Evolutionary conservation across 2,888 invertebrate genomes (phyloP).

Genomic region (Drosophila conformis): DNA sequence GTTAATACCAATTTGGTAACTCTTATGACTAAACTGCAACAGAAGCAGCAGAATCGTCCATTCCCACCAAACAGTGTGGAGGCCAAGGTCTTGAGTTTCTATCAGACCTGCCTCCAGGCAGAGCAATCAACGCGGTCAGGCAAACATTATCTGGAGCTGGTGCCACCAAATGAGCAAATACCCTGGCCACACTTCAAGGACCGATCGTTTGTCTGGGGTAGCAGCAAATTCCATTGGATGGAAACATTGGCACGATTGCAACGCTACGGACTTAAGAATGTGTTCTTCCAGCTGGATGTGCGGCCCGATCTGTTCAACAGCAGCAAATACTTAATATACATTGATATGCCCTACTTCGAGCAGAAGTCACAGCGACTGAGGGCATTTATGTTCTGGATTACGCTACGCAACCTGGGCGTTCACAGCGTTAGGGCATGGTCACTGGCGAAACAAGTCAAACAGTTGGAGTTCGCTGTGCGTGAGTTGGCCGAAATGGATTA

Average conservation of each 20-base stretch:
- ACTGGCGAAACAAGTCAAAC: slow-evolving; percentile 15
- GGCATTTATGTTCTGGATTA: rapidly evolving
- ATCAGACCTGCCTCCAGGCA: slow-evolving; percentile 61
- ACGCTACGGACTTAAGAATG: slow-evolving; percentile 65
- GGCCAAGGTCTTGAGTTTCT: slow-evolving; percentile 62
- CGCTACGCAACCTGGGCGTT: slow-evolving; percentile 32
- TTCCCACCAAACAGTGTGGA: slow-evolving; percentile 36
- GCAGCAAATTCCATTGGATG: slow-evolving; percentile 66
- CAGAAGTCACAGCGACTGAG: slow-evolving; percentile 6
- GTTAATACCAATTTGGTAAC: slow-evolving; percentile 63
- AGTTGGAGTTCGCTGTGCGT: slow-evolving; percentile 36
- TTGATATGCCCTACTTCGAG: slow-evolving; percentile 44
- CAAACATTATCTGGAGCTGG: slow-evolving; percentile 62
- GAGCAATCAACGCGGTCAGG: slow-evolving; percentile 11
- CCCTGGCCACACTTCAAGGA: slow-evolving; percentile 66
- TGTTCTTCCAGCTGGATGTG: slow-evolving; percentile 28
- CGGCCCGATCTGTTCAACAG: slow-evolving; percentile 39
- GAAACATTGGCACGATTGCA: slow-evolving; percentile 68
- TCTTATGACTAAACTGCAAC: slow-evolving; percentile 47
- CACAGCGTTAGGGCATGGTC: rapidly evolving
- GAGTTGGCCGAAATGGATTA: slow-evolving; percentile 16
- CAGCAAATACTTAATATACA: slow-evolving; percentile 42
- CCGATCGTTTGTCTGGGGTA: slow-evolving; percentile 47
- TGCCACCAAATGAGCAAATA: slow-evolving; percentile 61
- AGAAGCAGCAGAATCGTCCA: background rate